Base-by-base conservation (phyloP, 2,888 invertebrate species). In the Amphimallon solstitiale region DNA sequence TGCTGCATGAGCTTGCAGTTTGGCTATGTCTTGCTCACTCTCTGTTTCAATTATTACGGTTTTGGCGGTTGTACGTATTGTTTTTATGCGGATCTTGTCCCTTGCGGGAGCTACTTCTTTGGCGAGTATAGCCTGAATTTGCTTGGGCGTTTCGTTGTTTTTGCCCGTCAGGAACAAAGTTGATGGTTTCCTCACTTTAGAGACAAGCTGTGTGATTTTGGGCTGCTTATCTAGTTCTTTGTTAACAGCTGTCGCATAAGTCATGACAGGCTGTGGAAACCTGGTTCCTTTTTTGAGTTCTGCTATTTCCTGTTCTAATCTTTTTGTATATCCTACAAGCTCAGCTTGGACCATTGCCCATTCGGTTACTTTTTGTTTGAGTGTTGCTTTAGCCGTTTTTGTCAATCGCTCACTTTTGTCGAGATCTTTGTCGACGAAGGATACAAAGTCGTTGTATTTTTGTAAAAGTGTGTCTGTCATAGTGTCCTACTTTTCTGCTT, bases 61-160 rank as follows among this genome's bases (percentile, higher is more conserved):
- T 6, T 64, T 54, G 7, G 14, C 29, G 1, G 64, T 45, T 9
- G 54, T 29, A 5, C 56, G 2, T 9, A 46, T 51, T 1, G 49
- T 10, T 10, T 49, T 63, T 2, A 49, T 63, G 1, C 35, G n/a
- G 2, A 63, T 40, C 15, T 51, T 51, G 10, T 63, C 63, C 15
- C 38, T 63, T 1, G 51, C 34, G 1, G 63, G 63, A 12, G 51
- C 17, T 1, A 63, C n/a, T 1, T 14, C 12, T 1, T 9, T 63
- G 1, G 51, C 51, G 2, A 63, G 15, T 10, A 43, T 29, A 1
- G 17, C 6, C 34, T 63, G 21, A 9, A 63, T 19, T 10, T 63
- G 34, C 29, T 38, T 49, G 2, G 17, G 12, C 2, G 1, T 15
- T 7, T 51, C 51, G 3, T 21, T 37, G 1, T 2, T 21, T 17